Conservation (phyloP, 1,140 invertebrate species). For the Saccostrea cuccullata region DNA sequence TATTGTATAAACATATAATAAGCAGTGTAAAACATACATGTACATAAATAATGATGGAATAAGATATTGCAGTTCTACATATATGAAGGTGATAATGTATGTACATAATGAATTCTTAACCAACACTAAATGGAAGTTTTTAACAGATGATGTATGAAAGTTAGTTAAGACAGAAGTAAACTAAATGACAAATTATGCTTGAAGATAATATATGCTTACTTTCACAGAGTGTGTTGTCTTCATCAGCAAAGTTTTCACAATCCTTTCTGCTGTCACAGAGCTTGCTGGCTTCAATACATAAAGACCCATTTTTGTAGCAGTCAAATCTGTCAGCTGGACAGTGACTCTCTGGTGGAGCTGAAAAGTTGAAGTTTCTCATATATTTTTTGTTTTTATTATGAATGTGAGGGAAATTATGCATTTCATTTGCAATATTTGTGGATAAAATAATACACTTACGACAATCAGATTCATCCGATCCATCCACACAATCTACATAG, state of each 20-base stretch:
- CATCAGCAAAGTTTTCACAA: slow-evolving; percentile 69
- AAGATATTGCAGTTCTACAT: not conserved
- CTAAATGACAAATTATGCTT: not conserved
- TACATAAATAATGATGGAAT: slow-evolving; percentile 26
- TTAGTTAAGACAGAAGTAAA: slow-evolving; percentile 6
- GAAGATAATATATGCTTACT: slow-evolving; percentile 49
- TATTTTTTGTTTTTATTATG: not conserved
- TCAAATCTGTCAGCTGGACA: slow-evolving; percentile 60
- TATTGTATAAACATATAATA: not conserved
- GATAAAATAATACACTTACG: slow-evolving; percentile 40
- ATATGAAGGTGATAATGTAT: slow-evolving; percentile 9
- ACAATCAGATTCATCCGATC: slow-evolving; percentile 88
- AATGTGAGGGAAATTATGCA: not conserved
- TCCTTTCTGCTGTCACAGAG: slow-evolving; percentile 71
- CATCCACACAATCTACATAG: slow-evolving; percentile 95
- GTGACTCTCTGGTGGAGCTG: not conserved
- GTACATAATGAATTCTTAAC: slow-evolving; percentile 1
- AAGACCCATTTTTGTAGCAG: slow-evolving; percentile 60
- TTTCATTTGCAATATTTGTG: not conserved
- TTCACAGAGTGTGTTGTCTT: slow-evolving; percentile 57
- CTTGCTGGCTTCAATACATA: slow-evolving; percentile 62
- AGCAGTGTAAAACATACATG: not conserved
- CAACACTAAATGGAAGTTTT: slow-evolving; percentile 18
- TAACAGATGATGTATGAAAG: slow-evolving; percentile 4
- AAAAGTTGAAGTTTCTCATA: not conserved